Evolutionary conservation across 2,888 invertebrate species (phyloP).

Genomic region (Chalcosyrphus nemorum): DNA sequence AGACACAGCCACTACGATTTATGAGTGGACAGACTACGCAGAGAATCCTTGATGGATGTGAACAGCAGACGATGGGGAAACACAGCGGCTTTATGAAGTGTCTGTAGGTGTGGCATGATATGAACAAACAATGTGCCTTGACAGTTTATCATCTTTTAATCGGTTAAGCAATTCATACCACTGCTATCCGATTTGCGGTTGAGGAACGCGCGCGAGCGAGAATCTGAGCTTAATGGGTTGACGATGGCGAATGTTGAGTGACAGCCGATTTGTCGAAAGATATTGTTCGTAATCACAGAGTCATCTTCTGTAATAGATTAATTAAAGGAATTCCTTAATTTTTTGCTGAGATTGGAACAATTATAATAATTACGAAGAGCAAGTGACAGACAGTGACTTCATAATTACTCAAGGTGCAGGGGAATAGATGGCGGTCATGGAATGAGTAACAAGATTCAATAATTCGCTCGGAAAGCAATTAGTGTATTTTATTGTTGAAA

Average conservation of each 20-base stretch:
- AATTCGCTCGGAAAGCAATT: no score
- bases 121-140: slow-evolving; percentile 30
- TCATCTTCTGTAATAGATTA: no score
- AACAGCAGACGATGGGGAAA: not conserved
- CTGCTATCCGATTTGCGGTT: slow-evolving; percentile 2
- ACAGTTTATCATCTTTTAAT: slow-evolving; percentile 51
- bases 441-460: no score
- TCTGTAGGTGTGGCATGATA: slow-evolving; percentile 8
- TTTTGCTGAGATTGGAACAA: no score
- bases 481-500: no score
- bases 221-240: not conserved
- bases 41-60: slow-evolving; percentile 7
- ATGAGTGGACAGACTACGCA: slow-evolving; percentile 1
- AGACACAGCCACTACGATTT: slow-evolving; percentile 18
- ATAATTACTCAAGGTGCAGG: no score
- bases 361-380: no score
- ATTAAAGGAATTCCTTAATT: no score
- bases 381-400: no score
- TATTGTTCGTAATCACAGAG: no score
- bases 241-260: not conserved
- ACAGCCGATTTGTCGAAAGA: slow-evolving; percentile 6
- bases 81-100: not conserved
- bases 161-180: slow-evolving; percentile 29
- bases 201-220: not conserved
- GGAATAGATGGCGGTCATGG: no score